Base-by-base conservation (phyloP, 2,797 vertebrate species). In the Hybognathus amarus region DNA sequence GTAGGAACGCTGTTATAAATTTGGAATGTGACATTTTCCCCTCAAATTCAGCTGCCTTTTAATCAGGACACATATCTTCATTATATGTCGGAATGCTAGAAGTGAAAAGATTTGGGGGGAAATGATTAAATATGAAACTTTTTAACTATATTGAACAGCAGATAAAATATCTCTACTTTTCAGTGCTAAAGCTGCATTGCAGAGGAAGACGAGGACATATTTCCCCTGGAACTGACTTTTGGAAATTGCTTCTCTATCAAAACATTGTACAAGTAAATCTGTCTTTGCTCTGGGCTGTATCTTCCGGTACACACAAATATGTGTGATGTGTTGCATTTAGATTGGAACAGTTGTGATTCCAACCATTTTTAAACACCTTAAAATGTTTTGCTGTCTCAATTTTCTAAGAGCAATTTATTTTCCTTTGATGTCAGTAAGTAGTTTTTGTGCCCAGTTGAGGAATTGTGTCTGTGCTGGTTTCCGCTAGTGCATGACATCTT, bases 391-490 rank as follows among this genome's bases (percentile, higher is more conserved):
- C 77, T 17, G 77, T 89, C 84, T 91, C 85, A 86, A 90, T 90
- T 91, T 85, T 73, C 87, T 81, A 74, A 89, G 84, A 90, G 90
- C 88, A 91, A 89, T 92, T 86, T 89, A 76, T 83, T 88, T 77
- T 73, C 84, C 90, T 94, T 93, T 94, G 92, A 94, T 93, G 91
- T 93, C 80, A 79, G 77, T 91, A 91, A 90, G 87, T 85, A 85
- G 87, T 89, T 87, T 91, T 92, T 90, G 83, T 90, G 75, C 85
- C 76, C 84, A 83, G 85, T 90, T 90, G 88, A 85, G 83, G 87
- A 90, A 88, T 85, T 87, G 87, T 85, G 86, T 81, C 80, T 82
- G 20, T 30, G 64, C 47, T 78, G 52, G 63, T 50, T 84, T 84
- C 63, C 76, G 40, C 22, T 50, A 45, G 47, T 24, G n/a, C 27